These are phyloP conservation scores for Phyllotreta cruciferae DNA, from an alignment of 2,888 invertebrate species.

Conservation along the genomic window DNA sequence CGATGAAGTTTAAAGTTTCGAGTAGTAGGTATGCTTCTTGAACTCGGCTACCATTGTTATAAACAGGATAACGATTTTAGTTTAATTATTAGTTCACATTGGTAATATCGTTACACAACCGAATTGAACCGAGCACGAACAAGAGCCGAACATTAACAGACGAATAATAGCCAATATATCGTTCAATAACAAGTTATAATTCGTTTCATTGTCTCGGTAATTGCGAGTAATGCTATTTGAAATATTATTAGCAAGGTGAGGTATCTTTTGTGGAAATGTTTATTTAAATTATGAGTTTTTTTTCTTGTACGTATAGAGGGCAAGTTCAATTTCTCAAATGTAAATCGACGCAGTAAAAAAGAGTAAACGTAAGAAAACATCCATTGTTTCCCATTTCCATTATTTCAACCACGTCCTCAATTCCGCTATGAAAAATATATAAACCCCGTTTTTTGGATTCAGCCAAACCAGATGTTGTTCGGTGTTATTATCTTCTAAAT, in stretches of 20 bases:
- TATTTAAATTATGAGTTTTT: too few species aligned
- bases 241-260: too few species aligned
- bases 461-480: conserved; percentile 14
- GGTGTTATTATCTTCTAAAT: conserved; percentile 15
- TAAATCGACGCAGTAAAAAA: too few species aligned
- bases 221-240: too few species aligned
- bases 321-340: too few species aligned
- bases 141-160: conserved; percentile 1
- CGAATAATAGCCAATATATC: neutral
- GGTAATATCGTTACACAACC: conserved; percentile 14
- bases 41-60: conserved; percentile 10
- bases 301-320: too few species aligned
- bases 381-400: conserved; percentile 12
- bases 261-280: too few species aligned
- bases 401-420: conserved; percentile 8
- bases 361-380: neutral
- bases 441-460: conserved; percentile 8
- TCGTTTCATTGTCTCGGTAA: too few species aligned
- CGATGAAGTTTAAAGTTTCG: conserved; percentile 11
- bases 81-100: conserved; percentile 14
- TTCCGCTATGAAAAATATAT: conserved; percentile 13
- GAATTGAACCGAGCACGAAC: conserved; percentile 5
- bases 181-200: neutral
- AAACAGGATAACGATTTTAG: conserved; percentile 14
- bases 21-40: conserved; percentile 6